Conservation (phyloP, 2,113 vertebrate species). For the Jaculus jaculus region DNA sequence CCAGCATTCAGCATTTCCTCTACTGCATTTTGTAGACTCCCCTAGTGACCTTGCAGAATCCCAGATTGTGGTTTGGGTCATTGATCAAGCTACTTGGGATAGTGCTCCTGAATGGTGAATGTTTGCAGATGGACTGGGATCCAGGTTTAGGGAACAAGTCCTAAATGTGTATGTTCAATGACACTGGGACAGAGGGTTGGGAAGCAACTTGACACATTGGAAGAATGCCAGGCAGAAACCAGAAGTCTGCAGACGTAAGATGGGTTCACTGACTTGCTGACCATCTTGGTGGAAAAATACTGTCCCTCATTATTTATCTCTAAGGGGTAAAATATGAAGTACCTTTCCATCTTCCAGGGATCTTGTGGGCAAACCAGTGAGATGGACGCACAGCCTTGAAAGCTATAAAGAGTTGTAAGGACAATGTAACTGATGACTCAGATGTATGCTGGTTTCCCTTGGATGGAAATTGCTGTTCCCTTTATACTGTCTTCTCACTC, state of each 20-base stretch:
- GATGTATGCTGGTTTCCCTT: accelerated
- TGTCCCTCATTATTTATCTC: background rate
- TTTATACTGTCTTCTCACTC: background rate
- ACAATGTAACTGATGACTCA: too few relatives aligned
- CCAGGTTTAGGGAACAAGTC: background rate
- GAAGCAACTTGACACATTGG: accelerated
- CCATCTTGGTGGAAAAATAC: too few relatives aligned
- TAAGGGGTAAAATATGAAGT: background rate
- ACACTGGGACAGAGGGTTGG: background rate
- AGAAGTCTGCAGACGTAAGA: background rate
- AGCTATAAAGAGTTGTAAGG: background rate
- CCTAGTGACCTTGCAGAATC: background rate
- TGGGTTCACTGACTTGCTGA: background rate
- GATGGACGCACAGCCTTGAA: background rate
- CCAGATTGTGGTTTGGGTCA: background rate
- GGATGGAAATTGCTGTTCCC: background rate
- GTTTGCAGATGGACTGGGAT: background rate
- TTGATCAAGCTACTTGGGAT: background rate
- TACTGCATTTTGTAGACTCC: background rate
- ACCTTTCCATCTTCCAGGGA: background rate
- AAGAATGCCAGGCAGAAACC: background rate
- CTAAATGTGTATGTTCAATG: background rate
- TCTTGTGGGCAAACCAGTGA: background rate
- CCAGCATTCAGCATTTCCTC: background rate
- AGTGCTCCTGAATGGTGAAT: background rate